phyloP scores from a whole-genome alignment of 2,888 invertebrate genomes.

The Callimorpha dominula region DNA sequence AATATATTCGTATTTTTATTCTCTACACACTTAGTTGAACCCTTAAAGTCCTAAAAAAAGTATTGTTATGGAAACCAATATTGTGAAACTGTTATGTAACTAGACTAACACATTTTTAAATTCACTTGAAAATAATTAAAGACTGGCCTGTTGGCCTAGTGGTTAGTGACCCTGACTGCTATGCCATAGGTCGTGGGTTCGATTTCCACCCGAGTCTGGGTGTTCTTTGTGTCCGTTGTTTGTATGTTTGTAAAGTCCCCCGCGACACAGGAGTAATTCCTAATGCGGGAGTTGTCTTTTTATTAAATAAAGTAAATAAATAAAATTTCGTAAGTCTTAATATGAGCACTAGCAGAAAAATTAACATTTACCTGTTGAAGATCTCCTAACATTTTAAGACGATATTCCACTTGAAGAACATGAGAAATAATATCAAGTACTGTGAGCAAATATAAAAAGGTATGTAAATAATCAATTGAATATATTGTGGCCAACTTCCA shows the following conservation, averaged over 20 bases:
- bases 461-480: conserved; percentile 44
- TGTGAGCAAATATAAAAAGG: conserved; percentile 43
- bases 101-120: neutral
- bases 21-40: neutral
- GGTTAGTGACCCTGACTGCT: too few relatives aligned
- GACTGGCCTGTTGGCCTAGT: too few relatives aligned
- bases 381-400: conserved; percentile 33
- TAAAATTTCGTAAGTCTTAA: neutral
- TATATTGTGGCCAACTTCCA: conserved; percentile 26
- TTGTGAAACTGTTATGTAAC: too few relatives aligned
- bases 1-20: neutral
- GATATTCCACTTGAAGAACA: conserved; percentile 48
- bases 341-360: neutral
- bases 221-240: too few relatives aligned
- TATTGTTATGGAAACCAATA: too few relatives aligned
- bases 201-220: too few relatives aligned
- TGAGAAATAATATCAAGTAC: conserved; percentile 41
- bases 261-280: too few relatives aligned
- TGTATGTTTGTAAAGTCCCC: too few relatives aligned
- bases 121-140: neutral
- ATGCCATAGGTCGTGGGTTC: too few relatives aligned
- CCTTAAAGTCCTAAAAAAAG: neutral
- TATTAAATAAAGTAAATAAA: too few relatives aligned
- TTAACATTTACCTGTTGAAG: conserved; percentile 13
- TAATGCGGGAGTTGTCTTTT: too few relatives aligned